Conservation (phyloP, 2,888 invertebrate species). For the Hirtodrosophila trivittata region DNA sequence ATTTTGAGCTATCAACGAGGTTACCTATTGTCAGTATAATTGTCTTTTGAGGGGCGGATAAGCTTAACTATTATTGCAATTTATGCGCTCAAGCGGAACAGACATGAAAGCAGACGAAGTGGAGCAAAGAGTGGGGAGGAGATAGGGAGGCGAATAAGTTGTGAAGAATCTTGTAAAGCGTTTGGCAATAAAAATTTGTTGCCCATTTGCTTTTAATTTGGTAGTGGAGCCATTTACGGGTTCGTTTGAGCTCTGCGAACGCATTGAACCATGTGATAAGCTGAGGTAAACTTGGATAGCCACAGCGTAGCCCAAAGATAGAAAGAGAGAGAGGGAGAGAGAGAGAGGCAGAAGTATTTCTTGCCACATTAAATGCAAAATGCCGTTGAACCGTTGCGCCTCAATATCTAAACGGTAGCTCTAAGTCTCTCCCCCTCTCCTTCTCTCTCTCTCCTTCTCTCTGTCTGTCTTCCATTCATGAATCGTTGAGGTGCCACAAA, state of each 20-base stretch:
- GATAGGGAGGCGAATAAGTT: neutral
- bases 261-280: conserved; percentile 62
- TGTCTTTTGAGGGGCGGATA: neutral
- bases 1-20: neutral
- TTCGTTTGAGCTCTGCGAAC: conserved; percentile 16
- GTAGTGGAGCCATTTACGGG: conserved; percentile 38
- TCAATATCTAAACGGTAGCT: conserved; percentile 19
- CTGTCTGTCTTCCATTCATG: conserved; percentile 30
- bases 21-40: neutral
- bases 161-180: neutral
- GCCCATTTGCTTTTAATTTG: conserved; percentile 53
- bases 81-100: conserved; percentile 50
- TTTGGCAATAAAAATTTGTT: conserved; percentile 24
- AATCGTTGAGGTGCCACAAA: conserved; percentile 9
- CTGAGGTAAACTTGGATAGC: conserved; percentile 1
- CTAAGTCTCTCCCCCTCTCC: neutral
- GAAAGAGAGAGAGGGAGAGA: neutral
- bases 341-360: conserved; percentile 12
- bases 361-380: conserved; percentile 37
- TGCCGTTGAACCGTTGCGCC: conserved; percentile 25
- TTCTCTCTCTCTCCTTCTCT: too few relatives aligned
- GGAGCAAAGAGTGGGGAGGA: neutral
- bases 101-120: neutral
- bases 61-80: conserved; percentile 31
- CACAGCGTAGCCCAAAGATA: conserved; percentile 1